A percentile compares a stretch with the other conserved stretches of the same genome.
Evolutionary conservation across 2,113 vertebrate genomes (phyloP).

Genomic region (Neoarius graeffei): DNA sequence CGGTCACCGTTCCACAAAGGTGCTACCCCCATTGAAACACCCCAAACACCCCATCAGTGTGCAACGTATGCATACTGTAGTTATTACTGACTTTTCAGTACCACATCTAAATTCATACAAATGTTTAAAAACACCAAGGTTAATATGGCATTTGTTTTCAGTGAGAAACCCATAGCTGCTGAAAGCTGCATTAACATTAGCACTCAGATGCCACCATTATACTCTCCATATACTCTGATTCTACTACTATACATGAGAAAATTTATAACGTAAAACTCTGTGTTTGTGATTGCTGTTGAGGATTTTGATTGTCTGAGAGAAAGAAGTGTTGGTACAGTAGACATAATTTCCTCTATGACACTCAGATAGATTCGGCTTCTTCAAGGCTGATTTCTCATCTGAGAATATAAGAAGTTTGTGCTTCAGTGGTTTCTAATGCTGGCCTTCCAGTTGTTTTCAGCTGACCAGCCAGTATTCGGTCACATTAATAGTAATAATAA

Average conservation of each 20-base stretch:
- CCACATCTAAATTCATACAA: not conserved
- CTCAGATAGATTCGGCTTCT: not conserved
- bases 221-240: not conserved
- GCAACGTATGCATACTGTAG: no score
- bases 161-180: not conserved
- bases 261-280: not conserved
- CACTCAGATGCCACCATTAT: not conserved
- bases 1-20: no score
- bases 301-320: not conserved
- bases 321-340: not conserved
- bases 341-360: not conserved
- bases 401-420: constrained; percentile 18
- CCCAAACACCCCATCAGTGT: no score
- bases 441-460: constrained; percentile 60
- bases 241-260: not conserved
- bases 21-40: no score
- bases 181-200: not conserved
- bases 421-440: constrained; percentile 61
- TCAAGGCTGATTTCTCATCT: not conserved
- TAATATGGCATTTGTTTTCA: not conserved
- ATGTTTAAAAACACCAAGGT: not conserved
- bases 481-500: constrained; percentile 17
- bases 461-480: constrained; percentile 23
- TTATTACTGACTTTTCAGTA: not conserved
- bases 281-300: not conserved